phyloP scores from a whole-genome alignment of 2,113 vertebrate genomes.

The Limanda limanda region DNA sequence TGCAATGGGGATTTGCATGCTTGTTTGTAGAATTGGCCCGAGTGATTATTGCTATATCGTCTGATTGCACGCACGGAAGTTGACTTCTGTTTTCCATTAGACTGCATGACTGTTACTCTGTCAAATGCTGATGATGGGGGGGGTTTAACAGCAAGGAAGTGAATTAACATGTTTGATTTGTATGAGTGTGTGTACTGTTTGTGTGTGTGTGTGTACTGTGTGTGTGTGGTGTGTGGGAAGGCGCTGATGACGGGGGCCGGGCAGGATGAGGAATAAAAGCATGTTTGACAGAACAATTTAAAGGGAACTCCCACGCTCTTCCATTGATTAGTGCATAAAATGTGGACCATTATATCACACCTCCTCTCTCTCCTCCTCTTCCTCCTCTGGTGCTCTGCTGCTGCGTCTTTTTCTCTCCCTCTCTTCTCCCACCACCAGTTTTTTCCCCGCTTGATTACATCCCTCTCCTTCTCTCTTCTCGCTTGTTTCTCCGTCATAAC shows the following conservation, averaged over 20 bases:
- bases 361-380: background rate
- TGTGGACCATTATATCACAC: background rate
- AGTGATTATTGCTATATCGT: constrained; percentile 14
- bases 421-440: background rate
- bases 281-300: constrained; percentile 47
- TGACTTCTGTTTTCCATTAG: background rate
- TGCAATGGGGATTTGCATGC: constrained; percentile 25
- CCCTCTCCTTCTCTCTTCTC: background rate
- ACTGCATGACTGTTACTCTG: background rate
- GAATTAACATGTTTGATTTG: constrained; percentile 33
- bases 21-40: background rate
- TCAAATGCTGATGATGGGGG: background rate
- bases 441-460: constrained; percentile 22
- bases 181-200: background rate
- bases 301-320: constrained; percentile 28
- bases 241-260: background rate
- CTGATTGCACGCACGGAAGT: constrained; percentile 23
- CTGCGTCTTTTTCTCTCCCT: constrained; percentile 1
- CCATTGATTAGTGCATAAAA: constrained; percentile 32
- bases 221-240: constrained; percentile 2
- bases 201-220: background rate
- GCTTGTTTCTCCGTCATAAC: constrained; percentile 5
- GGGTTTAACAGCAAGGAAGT: constrained; percentile 20
- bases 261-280: constrained; percentile 24
- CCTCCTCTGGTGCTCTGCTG: background rate